Percentiles rank a stretch among this genome's conserved stretches.
phyloP scores from a whole-genome alignment of 2,113 vertebrate species.

The Actenoides lindsayi region DNA sequence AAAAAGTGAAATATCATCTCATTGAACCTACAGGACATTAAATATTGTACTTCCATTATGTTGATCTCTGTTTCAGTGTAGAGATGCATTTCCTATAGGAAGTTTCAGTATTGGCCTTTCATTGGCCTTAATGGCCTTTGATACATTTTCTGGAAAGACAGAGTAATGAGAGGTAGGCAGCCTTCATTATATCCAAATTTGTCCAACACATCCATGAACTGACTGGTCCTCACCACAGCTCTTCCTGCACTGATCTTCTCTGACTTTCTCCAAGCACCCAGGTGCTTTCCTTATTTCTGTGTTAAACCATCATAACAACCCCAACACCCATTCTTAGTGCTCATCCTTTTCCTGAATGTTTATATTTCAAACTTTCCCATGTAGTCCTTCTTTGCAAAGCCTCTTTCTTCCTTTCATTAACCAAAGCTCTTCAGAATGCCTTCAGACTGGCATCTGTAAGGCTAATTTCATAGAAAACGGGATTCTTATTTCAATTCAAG shows the following conservation, averaged over 20 bases:
- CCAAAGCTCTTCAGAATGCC: background rate
- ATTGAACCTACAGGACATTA: background rate
- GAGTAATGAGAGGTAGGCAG: background rate
- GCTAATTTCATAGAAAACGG: background rate
- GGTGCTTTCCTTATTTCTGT: background rate
- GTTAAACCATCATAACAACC: background rate
- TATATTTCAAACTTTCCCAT: background rate
- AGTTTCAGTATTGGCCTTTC: background rate
- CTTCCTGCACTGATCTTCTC: background rate
- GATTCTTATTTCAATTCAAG: background rate
- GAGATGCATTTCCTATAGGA: background rate
- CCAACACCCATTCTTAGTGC: background rate
- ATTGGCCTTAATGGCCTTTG: background rate
- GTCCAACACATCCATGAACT: background rate
- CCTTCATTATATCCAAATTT: background rate
- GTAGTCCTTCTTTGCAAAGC: background rate
- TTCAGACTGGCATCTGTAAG: background rate
- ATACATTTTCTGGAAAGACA: background rate
- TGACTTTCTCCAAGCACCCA: background rate
- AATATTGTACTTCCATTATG: background rate
- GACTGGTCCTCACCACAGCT: accelerated
- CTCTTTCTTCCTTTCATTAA: background rate
- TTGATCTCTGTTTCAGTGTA: background rate
- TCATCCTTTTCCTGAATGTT: background rate
- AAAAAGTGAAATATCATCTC: background rate